Base-by-base conservation (phyloP, 2,888 invertebrate species). In the Resseliella maxima region DNA sequence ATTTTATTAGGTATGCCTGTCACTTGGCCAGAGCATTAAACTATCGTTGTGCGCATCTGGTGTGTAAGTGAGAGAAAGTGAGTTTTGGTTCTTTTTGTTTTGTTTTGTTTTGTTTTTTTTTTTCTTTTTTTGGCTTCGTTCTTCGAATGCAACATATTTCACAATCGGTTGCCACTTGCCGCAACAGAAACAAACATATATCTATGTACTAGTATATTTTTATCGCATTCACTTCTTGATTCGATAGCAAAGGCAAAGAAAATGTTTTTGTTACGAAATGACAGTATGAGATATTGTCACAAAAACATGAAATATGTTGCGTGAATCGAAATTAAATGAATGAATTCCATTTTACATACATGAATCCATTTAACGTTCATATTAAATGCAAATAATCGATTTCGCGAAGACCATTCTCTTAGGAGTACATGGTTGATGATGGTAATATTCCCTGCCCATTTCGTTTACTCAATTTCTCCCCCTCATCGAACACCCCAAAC, bases 1-100 rank as follows among this genome's bases (percentile, higher is more conserved):
- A 59, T 59, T 59, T 59, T 59, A 59, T 59, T 59, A 59, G 59
- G 59, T 59, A 59, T 59, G 59, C 59, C 59, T 59, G 59, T 59
- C 59, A 59, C 59, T 59, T 24, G 50, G 59, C 3, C 24, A 59
- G 59, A 59, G 59, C 5, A 59, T 59, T 24, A 59, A 59, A 59
- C 59, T 59, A 59, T 59, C 59, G 15, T 59, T 59, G 59, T 24
- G 59, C 59, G 10, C 59, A 59, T n/a, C 59, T 59, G 59, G 24
- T 59, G 59, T 59, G 3, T 24, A 10, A 24, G 24, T 59, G 3
- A 24, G 59, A 5, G 41, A n/a, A n/a, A n/a, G n/a, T n/a, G n/a
- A n/a, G n/a, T n/a, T n/a, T n/a, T n/a, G n/a, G n/a, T n/a, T n/a
- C 41, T 41, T 12, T 41, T 5, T 8, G 41, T 41, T 41, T 41